Base-by-base conservation (phyloP, 2,113 vertebrate species). In the Menidia beryllina region DNA sequence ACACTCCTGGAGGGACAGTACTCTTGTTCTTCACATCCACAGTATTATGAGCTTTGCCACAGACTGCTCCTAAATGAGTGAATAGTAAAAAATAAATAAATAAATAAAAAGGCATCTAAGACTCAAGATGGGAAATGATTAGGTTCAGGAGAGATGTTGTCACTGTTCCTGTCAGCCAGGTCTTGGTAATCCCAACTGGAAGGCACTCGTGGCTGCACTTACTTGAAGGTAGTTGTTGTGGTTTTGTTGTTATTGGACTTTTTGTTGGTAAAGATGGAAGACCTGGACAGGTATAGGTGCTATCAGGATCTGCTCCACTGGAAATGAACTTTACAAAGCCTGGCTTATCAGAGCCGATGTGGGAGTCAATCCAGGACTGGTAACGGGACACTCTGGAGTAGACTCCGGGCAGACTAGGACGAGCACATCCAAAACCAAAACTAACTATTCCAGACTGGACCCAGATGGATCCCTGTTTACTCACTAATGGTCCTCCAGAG, bases 381-480 rank as follows among this genome's bases (percentile, higher is more conserved):
- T 93, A 95, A 57, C 88, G 71, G 55, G 94, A 94, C 74, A 96
- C 94, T 86, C 91, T 89, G 72, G 94, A 73, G 51, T 96, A 96
- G 60, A 97, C 94, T 59, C 95, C 95, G 9, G 96, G 96, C 45
- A 92, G 92, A 67, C 94, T 93, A 59, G 93, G 94, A 66, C 25
- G 92, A 69, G 91, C 95, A 84, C 95, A 96, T 64, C 95, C 92
- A 2, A 86, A 76, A 67, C 95, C 96, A 93, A 95, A 97, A 87
- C 94, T 97, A 43, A 97, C 94, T 53, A 95, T 88, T 77, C 95
- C 96, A 76, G 91, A 92, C 70, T 95, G 94, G 79, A 96, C 84
- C 95, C 95, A 97, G 20, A 41, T 3, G 59, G 76, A 90, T 72
- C 86, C 85, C 79, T 93, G 89, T 73, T 87, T 82, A 75, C 71